Percentiles rank a stretch among this genome's conserved stretches.
Conservation (phyloP, 2,888 invertebrate species). For the Ashinkailepas kermadecensis region DNA sequence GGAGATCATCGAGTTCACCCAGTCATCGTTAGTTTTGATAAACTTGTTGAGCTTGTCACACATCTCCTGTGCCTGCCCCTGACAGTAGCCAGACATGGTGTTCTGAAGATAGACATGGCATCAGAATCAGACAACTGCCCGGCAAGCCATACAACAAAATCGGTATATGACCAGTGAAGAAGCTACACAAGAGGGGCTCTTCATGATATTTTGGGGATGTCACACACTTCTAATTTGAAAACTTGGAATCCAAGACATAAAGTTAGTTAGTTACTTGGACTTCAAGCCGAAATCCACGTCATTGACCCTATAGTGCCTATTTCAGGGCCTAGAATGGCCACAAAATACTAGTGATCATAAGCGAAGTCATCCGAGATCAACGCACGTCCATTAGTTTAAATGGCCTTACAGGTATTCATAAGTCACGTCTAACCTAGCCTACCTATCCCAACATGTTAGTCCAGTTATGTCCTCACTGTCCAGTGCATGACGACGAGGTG, state of each 20-base stretch:
- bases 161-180: neutral
- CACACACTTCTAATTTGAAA: too few relatives aligned
- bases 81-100: slow-evolving; percentile 33
- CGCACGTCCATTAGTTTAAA: neutral
- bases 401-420: neutral
- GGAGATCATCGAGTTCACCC: slow-evolving; percentile 54
- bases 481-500: slow-evolving; percentile 70
- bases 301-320: neutral
- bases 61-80: slow-evolving; percentile 44
- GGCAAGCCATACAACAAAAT: too few relatives aligned
- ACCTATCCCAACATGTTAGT: too few relatives aligned
- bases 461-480: slow-evolving; percentile 35
- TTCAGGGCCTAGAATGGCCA: too few relatives aligned
- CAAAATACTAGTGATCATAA: too few relatives aligned
- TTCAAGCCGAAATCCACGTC: neutral
- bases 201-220: too few relatives aligned
- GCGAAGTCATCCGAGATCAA: too few relatives aligned
- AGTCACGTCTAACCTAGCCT: too few relatives aligned
- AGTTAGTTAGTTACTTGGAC: too few relatives aligned
- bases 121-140: too few relatives aligned
- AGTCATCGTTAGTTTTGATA: slow-evolving; percentile 56
- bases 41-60: slow-evolving; percentile 59
- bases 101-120: slow-evolving; percentile 25
- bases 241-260: too few relatives aligned
- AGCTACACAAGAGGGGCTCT: neutral